Conservation (phyloP, 2,113 vertebrate species). For the Tamias sibiricus region DNA sequence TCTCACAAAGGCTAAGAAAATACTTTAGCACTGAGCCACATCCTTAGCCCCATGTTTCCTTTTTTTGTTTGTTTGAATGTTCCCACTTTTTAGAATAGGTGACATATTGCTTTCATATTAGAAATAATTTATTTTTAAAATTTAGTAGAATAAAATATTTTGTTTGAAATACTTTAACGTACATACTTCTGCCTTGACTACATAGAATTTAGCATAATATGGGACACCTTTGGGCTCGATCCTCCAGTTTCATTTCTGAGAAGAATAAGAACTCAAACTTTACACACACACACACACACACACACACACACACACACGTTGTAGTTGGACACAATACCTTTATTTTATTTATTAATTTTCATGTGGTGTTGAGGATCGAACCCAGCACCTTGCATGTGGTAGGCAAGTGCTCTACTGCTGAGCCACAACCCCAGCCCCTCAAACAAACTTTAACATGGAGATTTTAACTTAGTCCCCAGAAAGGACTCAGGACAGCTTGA, state of each 20-base stretch:
- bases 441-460: background rate
- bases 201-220: background rate
- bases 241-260: background rate
- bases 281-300: too few species aligned
- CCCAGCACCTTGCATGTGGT: too few species aligned
- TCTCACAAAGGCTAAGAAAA: background rate
- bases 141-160: background rate
- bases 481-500: background rate
- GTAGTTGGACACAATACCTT: too few species aligned
- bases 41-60: background rate
- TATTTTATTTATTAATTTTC: too few species aligned
- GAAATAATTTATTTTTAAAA: background rate
- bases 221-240: background rate
- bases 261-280: background rate
- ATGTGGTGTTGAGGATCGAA: too few species aligned
- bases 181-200: background rate
- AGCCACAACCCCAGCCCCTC: too few species aligned
- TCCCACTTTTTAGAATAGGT: background rate
- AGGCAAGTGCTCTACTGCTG: too few species aligned
- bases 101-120: background rate
- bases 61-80: conserved; percentile 24
- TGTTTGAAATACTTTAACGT: background rate
- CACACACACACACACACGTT: too few species aligned
- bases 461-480: background rate
- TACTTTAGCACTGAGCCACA: too few species aligned